phyloP scores from a whole-genome alignment of 23 tunicate species.

The Trididemnum nubilum region DNA sequence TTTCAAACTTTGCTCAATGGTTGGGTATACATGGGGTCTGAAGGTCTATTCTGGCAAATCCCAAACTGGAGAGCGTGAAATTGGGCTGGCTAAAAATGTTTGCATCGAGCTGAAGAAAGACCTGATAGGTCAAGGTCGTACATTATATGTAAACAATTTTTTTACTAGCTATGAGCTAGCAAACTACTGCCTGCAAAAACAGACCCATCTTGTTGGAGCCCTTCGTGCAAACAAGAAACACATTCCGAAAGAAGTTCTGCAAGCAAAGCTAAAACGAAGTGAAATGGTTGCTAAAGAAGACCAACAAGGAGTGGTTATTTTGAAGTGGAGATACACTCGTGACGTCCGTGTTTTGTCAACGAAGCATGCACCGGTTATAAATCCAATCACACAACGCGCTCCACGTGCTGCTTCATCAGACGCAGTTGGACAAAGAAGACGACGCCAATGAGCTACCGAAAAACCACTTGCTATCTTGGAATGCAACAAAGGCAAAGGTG shows the following conservation, averaged over 20 bases:
- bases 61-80: slow-evolving; percentile 34
- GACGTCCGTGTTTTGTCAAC: slow-evolving; percentile 32
- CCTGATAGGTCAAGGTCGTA: slow-evolving; percentile 30
- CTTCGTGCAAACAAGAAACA: slow-evolving; percentile 24
- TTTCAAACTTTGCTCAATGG: slow-evolving; percentile 26
- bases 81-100: slow-evolving; percentile 31
- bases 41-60: slow-evolving; percentile 28
- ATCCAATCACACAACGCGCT: slow-evolving; percentile 12
- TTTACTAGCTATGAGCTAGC: slow-evolving; percentile 32
- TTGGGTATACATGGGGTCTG: slow-evolving; percentile 24
- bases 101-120: slow-evolving; percentile 23
- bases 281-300: slow-evolving; percentile 47
- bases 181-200: slow-evolving; percentile 18
- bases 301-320: slow-evolving; percentile 25
- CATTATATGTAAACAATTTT: slow-evolving; percentile 38
- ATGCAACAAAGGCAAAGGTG: slow-evolving; percentile 43
- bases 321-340: slow-evolving; percentile 45
- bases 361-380: slow-evolving; percentile 16
- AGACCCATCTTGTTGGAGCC: slow-evolving; percentile 35
- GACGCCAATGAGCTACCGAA: slow-evolving; percentile 30
- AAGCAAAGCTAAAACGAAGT: slow-evolving; percentile 29
- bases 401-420: slow-evolving; percentile 18
- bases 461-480: slow-evolving; percentile 23
- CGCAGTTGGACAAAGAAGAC: slow-evolving; percentile 21
- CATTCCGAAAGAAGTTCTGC: slow-evolving; percentile 32